These are phyloP conservation scores for Andricus quercusramuli DNA, from an alignment of 2,888 invertebrate genomes.

Conservation along the genomic window DNA sequence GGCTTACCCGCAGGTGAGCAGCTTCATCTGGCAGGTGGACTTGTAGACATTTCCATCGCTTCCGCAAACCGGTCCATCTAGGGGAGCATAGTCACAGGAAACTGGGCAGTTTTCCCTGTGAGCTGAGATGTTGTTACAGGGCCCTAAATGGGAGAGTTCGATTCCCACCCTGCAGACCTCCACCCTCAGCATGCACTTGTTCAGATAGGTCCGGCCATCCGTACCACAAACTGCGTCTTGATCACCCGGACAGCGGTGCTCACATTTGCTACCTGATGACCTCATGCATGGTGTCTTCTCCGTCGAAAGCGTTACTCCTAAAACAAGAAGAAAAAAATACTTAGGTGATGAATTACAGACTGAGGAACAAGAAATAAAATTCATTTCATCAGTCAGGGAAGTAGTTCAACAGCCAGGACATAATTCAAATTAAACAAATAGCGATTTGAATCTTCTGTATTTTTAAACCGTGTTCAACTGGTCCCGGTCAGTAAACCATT, in stretches of 20 bases:
- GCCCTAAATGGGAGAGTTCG: conserved; percentile 82
- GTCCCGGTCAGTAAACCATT: too few species aligned
- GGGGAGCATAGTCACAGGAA: conserved; percentile 90
- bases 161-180: conserved; percentile 82
- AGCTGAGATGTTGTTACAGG: conserved; percentile 87
- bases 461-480: too few species aligned
- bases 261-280: conserved; percentile 81
- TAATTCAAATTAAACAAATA: too few species aligned
- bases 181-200: conserved; percentile 83
- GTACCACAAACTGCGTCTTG: conserved; percentile 94
- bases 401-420: too few species aligned
- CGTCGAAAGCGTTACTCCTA: conserved; percentile 75
- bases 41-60: conserved; percentile 96
- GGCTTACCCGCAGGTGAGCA: conserved; percentile 90
- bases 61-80: conserved; percentile 94
- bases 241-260: conserved; percentile 88
- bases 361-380: too few species aligned
- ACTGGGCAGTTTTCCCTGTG: conserved; percentile 94
- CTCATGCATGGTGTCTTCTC: conserved; percentile 79
- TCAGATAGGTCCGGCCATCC: conserved; percentile 91
- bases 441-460: too few species aligned
- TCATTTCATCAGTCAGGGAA: too few species aligned
- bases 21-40: conserved; percentile 95
- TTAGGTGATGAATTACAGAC: too few species aligned
- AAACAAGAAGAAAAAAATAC: conserved; percentile 12